These are phyloP conservation scores for Aleiodes leptofemur DNA, from an alignment of 2,888 invertebrate genomes.

Conservation along the genomic window DNA sequence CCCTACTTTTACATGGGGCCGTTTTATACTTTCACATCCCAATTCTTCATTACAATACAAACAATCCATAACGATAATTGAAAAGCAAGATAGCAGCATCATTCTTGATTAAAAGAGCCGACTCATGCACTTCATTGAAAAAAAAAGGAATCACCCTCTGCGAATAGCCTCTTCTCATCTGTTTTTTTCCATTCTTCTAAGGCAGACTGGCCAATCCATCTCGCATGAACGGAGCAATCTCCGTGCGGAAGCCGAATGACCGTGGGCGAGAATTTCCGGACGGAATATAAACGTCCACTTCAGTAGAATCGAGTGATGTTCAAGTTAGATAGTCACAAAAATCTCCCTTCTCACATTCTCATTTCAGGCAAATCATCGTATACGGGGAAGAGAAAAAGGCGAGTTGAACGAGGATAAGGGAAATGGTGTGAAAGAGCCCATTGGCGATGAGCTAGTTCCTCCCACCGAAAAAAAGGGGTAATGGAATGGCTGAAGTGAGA, in stretches of 20 bases:
- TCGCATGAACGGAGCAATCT: slow-evolving; percentile 38
- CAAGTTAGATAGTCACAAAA: slow-evolving; percentile 6
- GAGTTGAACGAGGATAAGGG: background rate
- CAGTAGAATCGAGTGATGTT: slow-evolving; percentile 9
- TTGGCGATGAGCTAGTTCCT: background rate
- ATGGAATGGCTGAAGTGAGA: slow-evolving; percentile 30
- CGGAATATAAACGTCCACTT: slow-evolving; percentile 9
- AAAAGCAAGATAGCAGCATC: slow-evolving; percentile 20
- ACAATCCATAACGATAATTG: slow-evolving; percentile 23
- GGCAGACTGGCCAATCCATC: background rate
- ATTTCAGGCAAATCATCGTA: background rate
- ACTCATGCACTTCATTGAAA: background rate
- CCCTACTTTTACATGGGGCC: slow-evolving; percentile 11
- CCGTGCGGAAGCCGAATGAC: slow-evolving; percentile 39
- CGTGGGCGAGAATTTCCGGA: slow-evolving; percentile 32
- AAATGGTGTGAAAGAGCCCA: slow-evolving; percentile 25
- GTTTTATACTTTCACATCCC: slow-evolving; percentile 32
- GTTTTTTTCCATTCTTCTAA: background rate
- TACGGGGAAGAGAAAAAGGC: too few relatives aligned
- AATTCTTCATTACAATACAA: slow-evolving; percentile 13
- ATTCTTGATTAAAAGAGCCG: slow-evolving; percentile 21
- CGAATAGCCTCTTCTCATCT: too few relatives aligned
- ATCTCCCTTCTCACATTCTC: background rate
- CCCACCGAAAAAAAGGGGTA: slow-evolving; percentile 5
- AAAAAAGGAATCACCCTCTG: background rate